Evolutionary conservation across 2,797 vertebrate genomes (phyloP).

Genomic region (Mus minutoides): DNA sequence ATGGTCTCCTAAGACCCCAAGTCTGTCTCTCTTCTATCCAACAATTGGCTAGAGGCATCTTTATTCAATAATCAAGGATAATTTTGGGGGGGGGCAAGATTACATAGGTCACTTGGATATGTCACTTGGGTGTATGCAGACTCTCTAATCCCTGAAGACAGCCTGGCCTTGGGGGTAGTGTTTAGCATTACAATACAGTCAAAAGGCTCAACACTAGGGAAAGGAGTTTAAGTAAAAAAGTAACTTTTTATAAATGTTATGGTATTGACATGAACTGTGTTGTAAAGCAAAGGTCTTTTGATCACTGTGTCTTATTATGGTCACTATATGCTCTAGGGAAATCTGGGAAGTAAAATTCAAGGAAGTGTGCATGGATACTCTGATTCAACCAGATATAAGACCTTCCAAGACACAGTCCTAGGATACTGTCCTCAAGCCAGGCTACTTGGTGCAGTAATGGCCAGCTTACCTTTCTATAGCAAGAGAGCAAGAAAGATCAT

Average conservation of each 20-base stretch:
- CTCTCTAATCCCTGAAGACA: background rate
- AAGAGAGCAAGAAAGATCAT: background rate
- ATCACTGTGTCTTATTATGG: background rate
- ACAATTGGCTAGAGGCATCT: accelerated
- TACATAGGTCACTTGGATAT: background rate
- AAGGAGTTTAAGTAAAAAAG: background rate
- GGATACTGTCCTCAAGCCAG: background rate
- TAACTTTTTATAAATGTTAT: background rate
- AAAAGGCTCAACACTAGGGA: background rate
- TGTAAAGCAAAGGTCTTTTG: background rate
- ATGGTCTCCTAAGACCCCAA: background rate
- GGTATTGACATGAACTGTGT: background rate
- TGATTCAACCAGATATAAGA: background rate
- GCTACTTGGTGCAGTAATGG: background rate
- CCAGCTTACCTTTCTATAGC: background rate
- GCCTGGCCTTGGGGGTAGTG: background rate
- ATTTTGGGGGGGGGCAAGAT: background rate
- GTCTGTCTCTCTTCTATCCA: background rate
- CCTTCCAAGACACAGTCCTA: background rate
- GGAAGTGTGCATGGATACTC: background rate
- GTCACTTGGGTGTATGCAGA: background rate
- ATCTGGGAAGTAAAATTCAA: background rate
- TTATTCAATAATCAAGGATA: background rate
- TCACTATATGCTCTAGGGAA: background rate
- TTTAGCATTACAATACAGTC: background rate